Evolutionary conservation across 2,113 vertebrate species (phyloP), one percentile per base, ranked within the genome.

Genomic region (Colistium nudipinnis): DNA sequence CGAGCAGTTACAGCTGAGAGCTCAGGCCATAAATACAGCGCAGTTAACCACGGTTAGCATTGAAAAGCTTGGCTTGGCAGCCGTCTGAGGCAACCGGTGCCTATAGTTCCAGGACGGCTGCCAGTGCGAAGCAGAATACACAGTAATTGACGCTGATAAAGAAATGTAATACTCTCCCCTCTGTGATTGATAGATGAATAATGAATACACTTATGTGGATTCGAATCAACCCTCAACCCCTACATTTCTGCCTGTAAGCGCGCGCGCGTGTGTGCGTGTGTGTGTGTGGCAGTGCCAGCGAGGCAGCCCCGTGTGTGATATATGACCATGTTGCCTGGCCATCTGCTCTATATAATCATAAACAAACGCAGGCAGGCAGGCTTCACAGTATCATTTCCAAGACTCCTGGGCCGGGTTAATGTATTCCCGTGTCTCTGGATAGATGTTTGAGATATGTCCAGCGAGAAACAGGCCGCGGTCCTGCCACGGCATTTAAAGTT

Each of bases 311-410:
- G 78, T 70, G 80, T 75, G 80, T 72, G 86, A 90, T 86, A 89
- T 86, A 80, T 52, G 89, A 88, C 85, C 89, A 85, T 87, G 83
- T 85, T 87, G 88, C 72, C 80, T 22, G 71, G 72, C 90, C 92
- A 93, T 93, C 92, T 93, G 92, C 89, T 93, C 80, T 82, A 71
- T 83, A 87, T 84, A 90, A 88, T 77, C 82, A 81, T 88, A 89
- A 87, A 85, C 88, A 92, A 89, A 89, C 35, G 64, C 80, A 81
- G 88, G 74, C 83, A 57, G 65, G 81, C 78, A 78, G 79, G 82
- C 69, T 39, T 74, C 68, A 55, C 76, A 49, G 74, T 84, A 87
- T 83, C 74, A 75, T 52, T 81, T 90, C 81, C 87, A 89, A 82
- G 77, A 72, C 77, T 81, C 80, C 74, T 63, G 52, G 36, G 70